Evolutionary conservation across 1,140 invertebrate genomes (phyloP), one percentile per base, ranked within the genome.

Genomic region (Agrilus planipennis): DNA sequence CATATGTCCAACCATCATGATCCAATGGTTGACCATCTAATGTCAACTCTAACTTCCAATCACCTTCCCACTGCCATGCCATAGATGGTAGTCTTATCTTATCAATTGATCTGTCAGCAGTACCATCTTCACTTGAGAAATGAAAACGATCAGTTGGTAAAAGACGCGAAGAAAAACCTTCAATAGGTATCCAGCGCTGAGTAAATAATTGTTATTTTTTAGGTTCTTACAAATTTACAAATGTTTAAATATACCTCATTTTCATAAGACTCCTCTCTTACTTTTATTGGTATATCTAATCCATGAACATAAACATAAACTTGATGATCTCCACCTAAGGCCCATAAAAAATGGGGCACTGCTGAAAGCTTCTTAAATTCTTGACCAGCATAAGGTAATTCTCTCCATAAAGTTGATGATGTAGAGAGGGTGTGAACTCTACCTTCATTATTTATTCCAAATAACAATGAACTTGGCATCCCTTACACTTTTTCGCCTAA

Each of bases 1-100:
- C 87, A 70, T 94, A 95, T 20, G 83, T 91, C 90, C 89, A 94
- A 25, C 89, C 89, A 73, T 91, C 87, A 63, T 85, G 79, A 60
- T 84, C 82, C 34, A 92, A 65, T 2, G 82, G 81, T 54, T 90
- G 79, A 3, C 88, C 89, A 63, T 91, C 79, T 31, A 93, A 68
- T 18, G 82, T 86, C 10, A 86, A 72, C 61, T 93, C 89, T 36
- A 92, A 71, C 46, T 86, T 77, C 90, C 90, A 95, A 49, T 89
- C 85, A 3, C 81, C 81, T 67, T 94, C 87, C 89, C 89, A 92
- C 54, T 88, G 79, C 90, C 90, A 91, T 42, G 87, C 84, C 74
- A 89, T 77, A 0, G 88, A 90, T 15, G 89, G 89, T 17, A 93
- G 62, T 49, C 81, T 68, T 30, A 93, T 86, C 54, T 77, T 77